Base-by-base conservation (phyloP, 92 coral and sea anemone species). In the Phenganax marumi region DNA sequence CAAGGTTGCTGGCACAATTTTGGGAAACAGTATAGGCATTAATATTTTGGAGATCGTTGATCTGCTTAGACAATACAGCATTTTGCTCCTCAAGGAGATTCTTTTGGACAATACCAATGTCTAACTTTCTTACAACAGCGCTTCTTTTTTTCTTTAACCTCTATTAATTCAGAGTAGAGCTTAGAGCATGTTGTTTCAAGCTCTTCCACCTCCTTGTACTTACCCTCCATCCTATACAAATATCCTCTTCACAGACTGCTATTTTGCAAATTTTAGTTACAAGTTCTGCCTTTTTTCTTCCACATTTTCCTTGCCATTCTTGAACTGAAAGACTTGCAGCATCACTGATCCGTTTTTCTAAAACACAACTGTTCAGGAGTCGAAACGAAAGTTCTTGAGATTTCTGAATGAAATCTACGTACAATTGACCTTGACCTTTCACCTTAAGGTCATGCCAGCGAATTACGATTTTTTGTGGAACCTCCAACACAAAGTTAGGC, bases 401-500 rank as follows among this genome's bases (percentile, higher is more conserved):
- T 56, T 56, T 56, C 3, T 56, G 17, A 56, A 56, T 56, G n/a
- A 56, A 56, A 56, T 56, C 22, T 56, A 21, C 63, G 7, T 56
- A 56, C 22, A 21, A 14, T 14, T 56, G 63, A 56, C 3, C 63
- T 56, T 56, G 63, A 56, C 63, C 0, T 56, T 56, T 56, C 22
- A 21, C 22, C 63, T 56, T 56, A 56, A 56, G 63, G 63, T 56
- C 63, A 8, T 56, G 63, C 63, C 63, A 56, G 63, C 22, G 63
- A 56, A 56, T 14, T 56, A 56, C 2, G 21, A 56, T 14, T 56
- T 56, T 56, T 21, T 56, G 63, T 1, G 63, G 63, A 56, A 56
- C 7, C 63, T 56, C 63, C 63, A 56, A 7, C 63, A 56, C 63
- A 56, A 56, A 56, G 63, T 56, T 56, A 56, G 63, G 63, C 63